A percentile compares a stretch with the other conserved stretches of the same genome.
phyloP scores from a whole-genome alignment of 1,140 invertebrate genomes.

The Myzus persicae region DNA sequence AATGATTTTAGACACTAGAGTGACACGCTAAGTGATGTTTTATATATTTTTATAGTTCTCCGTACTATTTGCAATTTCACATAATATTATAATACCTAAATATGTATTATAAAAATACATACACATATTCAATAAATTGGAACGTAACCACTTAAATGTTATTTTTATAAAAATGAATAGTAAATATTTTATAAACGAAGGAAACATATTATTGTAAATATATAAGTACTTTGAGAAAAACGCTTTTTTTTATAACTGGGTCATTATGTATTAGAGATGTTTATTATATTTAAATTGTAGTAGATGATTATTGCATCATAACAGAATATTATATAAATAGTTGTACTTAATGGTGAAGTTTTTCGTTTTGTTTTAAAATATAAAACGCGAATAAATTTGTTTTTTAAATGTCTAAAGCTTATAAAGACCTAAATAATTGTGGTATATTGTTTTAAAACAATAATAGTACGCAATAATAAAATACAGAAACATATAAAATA shows the following conservation, averaged over 20 bases:
- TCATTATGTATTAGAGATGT: not conserved
- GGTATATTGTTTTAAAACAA: not conserved
- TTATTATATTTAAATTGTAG: not conserved
- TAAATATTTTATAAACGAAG: no score
- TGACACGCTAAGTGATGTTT: no score
- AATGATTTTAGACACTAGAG: no score
- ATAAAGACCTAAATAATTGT: not conserved
- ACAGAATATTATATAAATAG: not conserved
- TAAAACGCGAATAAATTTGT: not conserved
- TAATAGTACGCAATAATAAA: not conserved
- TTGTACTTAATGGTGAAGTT: not conserved
- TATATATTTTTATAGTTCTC: no score
- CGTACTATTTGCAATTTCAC: no score
- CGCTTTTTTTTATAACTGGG: not conserved
- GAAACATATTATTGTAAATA: not conserved
- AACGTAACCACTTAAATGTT: no score
- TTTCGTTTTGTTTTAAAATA: not conserved
- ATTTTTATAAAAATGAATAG: no score
- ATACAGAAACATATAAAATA: not conserved
- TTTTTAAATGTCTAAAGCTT: not conserved
- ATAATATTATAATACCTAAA: no score
- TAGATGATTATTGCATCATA: not conserved
- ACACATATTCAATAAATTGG: no score
- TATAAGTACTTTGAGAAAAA: not conserved
- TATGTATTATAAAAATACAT: no score